Evolutionary conservation across 2,888 invertebrate species (phyloP).

Genomic region (Ornithoptera alexandrae): DNA sequence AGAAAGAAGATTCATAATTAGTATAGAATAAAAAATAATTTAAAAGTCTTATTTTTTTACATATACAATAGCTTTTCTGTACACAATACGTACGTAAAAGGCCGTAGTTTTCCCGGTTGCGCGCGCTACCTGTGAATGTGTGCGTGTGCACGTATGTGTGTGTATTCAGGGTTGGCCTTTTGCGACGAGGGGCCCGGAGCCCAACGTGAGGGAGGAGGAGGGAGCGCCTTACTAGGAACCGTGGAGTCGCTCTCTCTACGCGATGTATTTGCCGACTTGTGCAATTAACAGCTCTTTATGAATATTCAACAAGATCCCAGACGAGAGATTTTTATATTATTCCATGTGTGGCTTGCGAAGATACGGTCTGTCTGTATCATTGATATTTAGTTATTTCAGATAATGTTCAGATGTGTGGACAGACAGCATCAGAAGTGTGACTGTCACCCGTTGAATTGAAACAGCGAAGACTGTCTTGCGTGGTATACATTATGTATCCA

Average conservation of each 20-base stretch:
- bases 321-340: slow-evolving; percentile 70
- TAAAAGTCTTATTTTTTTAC: slow-evolving; percentile 40
- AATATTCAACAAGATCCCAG: slow-evolving; percentile 71
- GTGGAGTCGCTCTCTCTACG: slow-evolving; percentile 64
- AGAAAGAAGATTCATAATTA: neutral
- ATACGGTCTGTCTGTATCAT: neutral
- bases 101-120: slow-evolving; percentile 77
- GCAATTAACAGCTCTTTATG: slow-evolving; percentile 79
- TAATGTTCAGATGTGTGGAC: too few relatives aligned
- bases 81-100: slow-evolving; percentile 77
- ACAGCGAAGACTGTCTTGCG: too few relatives aligned
- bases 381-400: neutral
- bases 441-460: too few relatives aligned
- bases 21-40: neutral
- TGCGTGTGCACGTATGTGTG: slow-evolving; percentile 48
- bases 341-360: slow-evolving; percentile 66
- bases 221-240: slow-evolving; percentile 56
- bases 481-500: too few relatives aligned
- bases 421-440: too few relatives aligned
- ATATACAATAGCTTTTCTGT: slow-evolving; percentile 64
- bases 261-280: slow-evolving; percentile 75
- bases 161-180: slow-evolving; percentile 36
- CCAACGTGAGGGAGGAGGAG: slow-evolving; percentile 46
- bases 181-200: slow-evolving; percentile 66
- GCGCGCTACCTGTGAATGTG: slow-evolving; percentile 61